These are phyloP conservation scores for Anhinga anhinga DNA, from an alignment of 2,113 vertebrate species.

Conservation along the genomic window DNA sequence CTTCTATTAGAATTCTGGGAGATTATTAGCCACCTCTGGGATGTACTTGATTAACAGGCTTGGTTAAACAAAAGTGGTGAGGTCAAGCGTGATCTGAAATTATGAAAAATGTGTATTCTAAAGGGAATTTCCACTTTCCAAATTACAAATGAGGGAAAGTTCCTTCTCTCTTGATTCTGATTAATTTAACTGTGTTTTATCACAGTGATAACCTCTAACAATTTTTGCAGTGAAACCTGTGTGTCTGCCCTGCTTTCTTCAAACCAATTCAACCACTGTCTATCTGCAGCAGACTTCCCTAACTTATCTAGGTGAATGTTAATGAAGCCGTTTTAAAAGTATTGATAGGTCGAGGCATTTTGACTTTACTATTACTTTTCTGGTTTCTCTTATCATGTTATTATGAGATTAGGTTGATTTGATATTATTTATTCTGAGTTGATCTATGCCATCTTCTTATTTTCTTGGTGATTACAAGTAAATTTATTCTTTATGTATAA, in stretches of 20 bases:
- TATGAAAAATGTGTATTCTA: constrained; percentile 42
- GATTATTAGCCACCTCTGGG: constrained; percentile 74
- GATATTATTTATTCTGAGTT: not conserved
- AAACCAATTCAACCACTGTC: not conserved
- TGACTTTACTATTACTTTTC: not conserved
- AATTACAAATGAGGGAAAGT: constrained; percentile 1
- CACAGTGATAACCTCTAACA: not conserved
- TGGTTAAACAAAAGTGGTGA: constrained; percentile 74
- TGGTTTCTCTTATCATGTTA: not conserved
- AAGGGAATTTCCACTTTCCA: constrained; percentile 34
- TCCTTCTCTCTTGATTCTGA: constrained; percentile 11
- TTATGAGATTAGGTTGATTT: too few relatives aligned
- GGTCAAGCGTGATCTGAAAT: constrained; percentile 71
- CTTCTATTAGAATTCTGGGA: constrained; percentile 72
- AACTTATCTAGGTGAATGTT: not conserved
- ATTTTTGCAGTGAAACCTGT: too few relatives aligned
- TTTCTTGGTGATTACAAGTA: not conserved
- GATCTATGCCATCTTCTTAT: not conserved
- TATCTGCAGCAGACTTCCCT: not conserved
- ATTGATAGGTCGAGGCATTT: not conserved
- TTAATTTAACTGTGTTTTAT: not conserved
- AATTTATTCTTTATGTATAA: not conserved
- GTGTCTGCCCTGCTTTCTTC: not conserved
- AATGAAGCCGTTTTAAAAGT: not conserved
- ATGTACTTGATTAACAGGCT: constrained; percentile 77